Conservation (phyloP, 2,797 vertebrate genomes). For the Pipistrellus pipistrellus region DNA sequence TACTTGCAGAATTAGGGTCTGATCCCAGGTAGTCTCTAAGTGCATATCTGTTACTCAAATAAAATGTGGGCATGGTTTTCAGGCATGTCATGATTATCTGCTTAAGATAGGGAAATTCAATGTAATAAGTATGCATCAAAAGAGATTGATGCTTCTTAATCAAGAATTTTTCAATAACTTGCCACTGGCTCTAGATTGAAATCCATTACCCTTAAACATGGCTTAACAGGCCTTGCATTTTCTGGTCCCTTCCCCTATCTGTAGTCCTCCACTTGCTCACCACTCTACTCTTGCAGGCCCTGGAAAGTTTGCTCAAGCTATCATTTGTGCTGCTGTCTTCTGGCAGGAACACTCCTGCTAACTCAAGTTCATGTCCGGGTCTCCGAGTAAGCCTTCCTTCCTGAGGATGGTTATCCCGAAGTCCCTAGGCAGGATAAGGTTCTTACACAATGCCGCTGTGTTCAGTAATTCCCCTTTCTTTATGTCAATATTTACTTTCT, state of each 20-base stretch:
- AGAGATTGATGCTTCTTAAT: slow-evolving; percentile 51
- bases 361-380: background rate
- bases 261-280: background rate
- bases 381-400: background rate
- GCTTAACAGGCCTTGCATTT: background rate
- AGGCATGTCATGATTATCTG: slow-evolving; percentile 31
- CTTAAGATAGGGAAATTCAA: slow-evolving; percentile 45
- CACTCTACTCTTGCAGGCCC: background rate
- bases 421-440: background rate
- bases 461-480: background rate
- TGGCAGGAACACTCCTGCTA: background rate
- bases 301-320: background rate
- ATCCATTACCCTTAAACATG: background rate
- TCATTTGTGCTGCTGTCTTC: background rate
- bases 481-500: background rate
- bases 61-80: slow-evolving; percentile 44
- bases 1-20: slow-evolving; percentile 16
- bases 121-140: slow-evolving; percentile 5
- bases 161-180: slow-evolving; percentile 20
- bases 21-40: background rate
- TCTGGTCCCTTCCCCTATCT: background rate
- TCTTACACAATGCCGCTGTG: background rate
- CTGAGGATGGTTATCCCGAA: background rate
- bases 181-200: slow-evolving; percentile 1
- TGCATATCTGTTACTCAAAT: slow-evolving; percentile 33